phyloP scores from a whole-genome alignment of 2,113 vertebrate genomes.

The Dunckerocampus dactyliophorus region DNA sequence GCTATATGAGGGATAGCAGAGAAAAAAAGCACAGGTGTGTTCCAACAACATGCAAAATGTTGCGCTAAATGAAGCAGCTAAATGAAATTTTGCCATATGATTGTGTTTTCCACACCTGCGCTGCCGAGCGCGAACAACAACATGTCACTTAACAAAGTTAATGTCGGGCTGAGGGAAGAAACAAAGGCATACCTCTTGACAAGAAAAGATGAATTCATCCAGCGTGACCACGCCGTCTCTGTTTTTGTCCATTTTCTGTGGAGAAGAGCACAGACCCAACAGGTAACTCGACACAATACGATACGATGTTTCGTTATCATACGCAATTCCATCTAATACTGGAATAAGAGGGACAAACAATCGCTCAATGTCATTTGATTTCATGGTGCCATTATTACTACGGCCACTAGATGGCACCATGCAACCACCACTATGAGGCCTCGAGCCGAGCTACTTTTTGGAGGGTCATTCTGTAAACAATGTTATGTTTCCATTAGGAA shows the following conservation, averaged over 20 bases:
- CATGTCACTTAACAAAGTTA: background rate
- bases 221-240: conserved; percentile 95
- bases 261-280: conserved; percentile 26
- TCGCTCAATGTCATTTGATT: too few species aligned
- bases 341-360: too few species aligned
- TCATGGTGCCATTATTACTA: background rate
- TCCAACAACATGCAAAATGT: background rate
- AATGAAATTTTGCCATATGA: background rate
- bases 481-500: background rate
- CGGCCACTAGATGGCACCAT: background rate
- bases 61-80: background rate
- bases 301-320: too few species aligned
- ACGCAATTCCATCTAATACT: too few species aligned
- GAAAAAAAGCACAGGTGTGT: background rate
- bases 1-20: too few species aligned
- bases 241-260: conserved; percentile 99
- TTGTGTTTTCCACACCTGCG: background rate
- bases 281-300: background rate
- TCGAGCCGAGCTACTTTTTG: background rate
- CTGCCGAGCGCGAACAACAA: background rate
- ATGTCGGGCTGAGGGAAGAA: background rate
- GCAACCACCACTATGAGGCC: background rate
- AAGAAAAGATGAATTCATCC: conserved; percentile 94
- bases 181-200: conserved; percentile 84
- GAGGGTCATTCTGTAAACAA: background rate